A percentile compares a stretch with the other conserved stretches of the same genome.
phyloP scores from a whole-genome alignment of 2,113 vertebrate species.

The Benitochromis conjunctus region DNA sequence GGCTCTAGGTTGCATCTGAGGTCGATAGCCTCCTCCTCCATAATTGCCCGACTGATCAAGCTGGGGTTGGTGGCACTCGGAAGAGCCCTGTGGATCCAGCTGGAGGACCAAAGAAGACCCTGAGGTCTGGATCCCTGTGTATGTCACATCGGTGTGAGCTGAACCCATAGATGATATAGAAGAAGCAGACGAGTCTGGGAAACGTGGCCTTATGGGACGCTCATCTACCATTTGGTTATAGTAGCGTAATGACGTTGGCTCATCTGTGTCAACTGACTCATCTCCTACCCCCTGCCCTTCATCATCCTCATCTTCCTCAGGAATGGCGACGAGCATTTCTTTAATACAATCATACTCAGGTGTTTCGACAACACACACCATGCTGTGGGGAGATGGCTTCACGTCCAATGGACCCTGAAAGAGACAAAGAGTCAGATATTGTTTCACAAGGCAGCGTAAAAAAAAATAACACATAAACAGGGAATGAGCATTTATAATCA shows the following conservation, averaged over 20 bases:
- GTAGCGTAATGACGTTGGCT: conserved; percentile 79
- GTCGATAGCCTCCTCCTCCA: conserved; percentile 45
- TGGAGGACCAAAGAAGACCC: conserved; percentile 52
- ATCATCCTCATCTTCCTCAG: conserved; percentile 69
- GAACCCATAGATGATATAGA: conserved; percentile 75
- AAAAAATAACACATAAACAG: background rate
- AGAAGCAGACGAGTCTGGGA: conserved; percentile 72
- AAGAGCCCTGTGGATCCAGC: conserved; percentile 68
- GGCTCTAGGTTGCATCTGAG: conserved; percentile 49
- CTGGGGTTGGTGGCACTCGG: conserved; percentile 19
- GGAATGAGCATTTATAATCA: background rate
- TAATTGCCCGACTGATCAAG: conserved; percentile 18
- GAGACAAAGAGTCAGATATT: background rate
- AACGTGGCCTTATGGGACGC: conserved; percentile 63
- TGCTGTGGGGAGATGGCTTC: conserved; percentile 85
- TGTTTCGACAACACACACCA: conserved; percentile 86
- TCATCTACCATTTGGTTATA: conserved; percentile 88
- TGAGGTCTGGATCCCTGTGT: conserved; percentile 91
- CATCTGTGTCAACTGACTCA: conserved; percentile 74
- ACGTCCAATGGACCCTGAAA: conserved; percentile 73
- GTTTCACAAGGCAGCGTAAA: background rate
- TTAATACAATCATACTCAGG: conserved; percentile 66
- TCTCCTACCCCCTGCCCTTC: conserved; percentile 51
- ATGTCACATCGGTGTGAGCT: conserved; percentile 81
- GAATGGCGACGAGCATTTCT: conserved; percentile 82